phyloP scores from a whole-genome alignment of 2,888 invertebrate genomes.

The Cactoblastis cactorum region DNA sequence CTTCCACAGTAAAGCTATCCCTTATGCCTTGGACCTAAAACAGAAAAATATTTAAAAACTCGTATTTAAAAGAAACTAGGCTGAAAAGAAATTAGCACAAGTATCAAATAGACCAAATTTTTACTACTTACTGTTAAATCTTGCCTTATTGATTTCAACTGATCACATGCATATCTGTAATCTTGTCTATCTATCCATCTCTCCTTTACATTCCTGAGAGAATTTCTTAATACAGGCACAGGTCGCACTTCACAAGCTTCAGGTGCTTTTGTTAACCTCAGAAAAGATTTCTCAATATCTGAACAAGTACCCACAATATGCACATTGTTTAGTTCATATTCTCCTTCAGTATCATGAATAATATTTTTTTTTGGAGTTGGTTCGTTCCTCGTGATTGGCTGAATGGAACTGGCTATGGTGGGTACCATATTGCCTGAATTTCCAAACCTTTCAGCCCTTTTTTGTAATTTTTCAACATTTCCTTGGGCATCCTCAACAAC shows the following conservation, averaged over 20 bases:
- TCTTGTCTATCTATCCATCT: conserved; percentile 95
- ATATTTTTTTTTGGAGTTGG: conserved; percentile 50
- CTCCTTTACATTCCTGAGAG: conserved; percentile 93
- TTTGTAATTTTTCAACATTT: conserved; percentile 88
- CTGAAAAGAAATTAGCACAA: no score
- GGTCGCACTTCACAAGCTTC: conserved; percentile 95
- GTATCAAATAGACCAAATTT: not conserved
- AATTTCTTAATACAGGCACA: conserved; percentile 88
- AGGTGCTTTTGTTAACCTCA: conserved; percentile 97
- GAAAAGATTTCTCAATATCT: conserved; percentile 97
- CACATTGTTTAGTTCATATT: conserved; percentile 91
- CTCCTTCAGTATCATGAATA: conserved; percentile 82
- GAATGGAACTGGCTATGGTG: conserved; percentile 69
- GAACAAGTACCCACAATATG: conserved; percentile 96
- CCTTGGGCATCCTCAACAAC: conserved; percentile 83
- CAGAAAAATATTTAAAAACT: conserved; percentile 8
- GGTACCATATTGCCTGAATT: conserved; percentile 57
- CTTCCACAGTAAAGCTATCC: conserved; percentile 96
- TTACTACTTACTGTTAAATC: conserved; percentile 92
- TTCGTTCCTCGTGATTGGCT: conserved; percentile 52
- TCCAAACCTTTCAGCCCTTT: conserved; percentile 93
- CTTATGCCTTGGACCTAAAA: conserved; percentile 95
- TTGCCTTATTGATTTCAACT: conserved; percentile 98
- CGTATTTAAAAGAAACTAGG: no score
- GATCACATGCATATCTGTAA: conserved; percentile 98